Base-by-base conservation (phyloP, 2,888 invertebrate genomes). In the Eristalis intricaria region DNA sequence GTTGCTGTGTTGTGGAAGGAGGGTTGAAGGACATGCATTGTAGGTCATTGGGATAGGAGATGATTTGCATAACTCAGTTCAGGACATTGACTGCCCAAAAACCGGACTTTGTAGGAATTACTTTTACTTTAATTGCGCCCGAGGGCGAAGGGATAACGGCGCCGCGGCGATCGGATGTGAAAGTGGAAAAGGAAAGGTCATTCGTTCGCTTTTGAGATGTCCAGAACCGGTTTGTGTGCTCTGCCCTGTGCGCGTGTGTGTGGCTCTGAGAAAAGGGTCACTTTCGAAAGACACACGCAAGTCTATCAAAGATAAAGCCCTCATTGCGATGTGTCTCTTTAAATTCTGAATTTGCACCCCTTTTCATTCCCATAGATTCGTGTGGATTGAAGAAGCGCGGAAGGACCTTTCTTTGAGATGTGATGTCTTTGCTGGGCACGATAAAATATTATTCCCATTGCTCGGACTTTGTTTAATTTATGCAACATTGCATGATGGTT, bases 141-240 rank as follows among this genome's bases (percentile, higher is more conserved):
- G 60, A 60, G 7, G 60, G 60, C 69, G 58, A 69, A 86, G 69
- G 73, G 74, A 82, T 63, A 60, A 40, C 58, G n/a, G n/a, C n/a
- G n/a, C n/a, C n/a, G 32, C 60, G 26, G 38, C 50, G 63, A 38
- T 77, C 35, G 38, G 22, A 58, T 40, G 58, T 65, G 73, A 61
- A 77, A 65, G 56, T 26, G 65, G 65, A 76, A 65, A 3, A 66
- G 26, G n/a, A 56, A 38, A 61, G 86, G 83, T 87, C 83, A 87
- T 80, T 71, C 78, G 32, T 84, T 32, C 32, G 32, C 32, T 7
- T 7, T 79, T 68, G 60, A 75, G 50, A 88, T 84, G 79, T 89
- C 89, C 89, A 90, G 86, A 89, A 90, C 90, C 89, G 89, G 90
- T 90, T 90, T 89, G 83, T 40, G 38, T 66, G 19, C 58, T 63